Evolutionary conservation across 2,888 invertebrate species (phyloP), one percentile per base, ranked within the genome.

Genomic region (Seira sanloemensis): DNA sequence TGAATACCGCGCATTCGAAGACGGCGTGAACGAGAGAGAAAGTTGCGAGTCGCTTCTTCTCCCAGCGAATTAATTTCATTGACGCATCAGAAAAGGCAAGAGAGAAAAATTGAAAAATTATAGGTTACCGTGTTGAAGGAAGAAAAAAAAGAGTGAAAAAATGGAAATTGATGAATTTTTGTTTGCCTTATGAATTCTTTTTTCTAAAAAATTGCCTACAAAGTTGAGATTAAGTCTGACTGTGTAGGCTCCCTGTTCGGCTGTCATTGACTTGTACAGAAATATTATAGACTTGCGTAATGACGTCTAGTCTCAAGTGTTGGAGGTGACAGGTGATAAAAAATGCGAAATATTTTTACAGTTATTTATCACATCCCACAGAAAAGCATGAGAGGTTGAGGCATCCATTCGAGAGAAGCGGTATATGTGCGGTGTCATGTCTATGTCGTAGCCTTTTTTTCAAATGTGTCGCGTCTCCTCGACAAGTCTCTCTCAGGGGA

Each of bases 11-110:
- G n/a, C n/a, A n/a, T n/a, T n/a, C n/a, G n/a, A n/a, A n/a, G n/a
- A n/a, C 50, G 50, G 50, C 50, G 24, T 69, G 83, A 78, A 68
- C 74, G 74, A 77, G 83, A 77, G 82, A 83, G 83, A 83, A 83
- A 83, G 83, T 83, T 78, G 71, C 50, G 50, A 2, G n/a, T 50
- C 50, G 2, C 50, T 7, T 50, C 50, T 50, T 50, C 50, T 50
- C 16, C 50, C 50, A n/a, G 50, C 16, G 50, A 7, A 50, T 50
- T 37, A 37, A 7, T 12, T 37, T 50, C n/a, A 50, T 50, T 16
- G 50, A 50, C n/a, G 50, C 50, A 18, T 50, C 50, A 50, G 50
- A 2, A 50, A 12, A 16, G n/a, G n/a, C 7, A 19, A 62, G 21
- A 19, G 26, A 21, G 50, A 74, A 83, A 83, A 83, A 68, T 78